Evolutionary conservation across 2,888 invertebrate genomes (phyloP), one percentile per base, ranked within the genome.

Genomic region (Barypeithes pellucidus): DNA sequence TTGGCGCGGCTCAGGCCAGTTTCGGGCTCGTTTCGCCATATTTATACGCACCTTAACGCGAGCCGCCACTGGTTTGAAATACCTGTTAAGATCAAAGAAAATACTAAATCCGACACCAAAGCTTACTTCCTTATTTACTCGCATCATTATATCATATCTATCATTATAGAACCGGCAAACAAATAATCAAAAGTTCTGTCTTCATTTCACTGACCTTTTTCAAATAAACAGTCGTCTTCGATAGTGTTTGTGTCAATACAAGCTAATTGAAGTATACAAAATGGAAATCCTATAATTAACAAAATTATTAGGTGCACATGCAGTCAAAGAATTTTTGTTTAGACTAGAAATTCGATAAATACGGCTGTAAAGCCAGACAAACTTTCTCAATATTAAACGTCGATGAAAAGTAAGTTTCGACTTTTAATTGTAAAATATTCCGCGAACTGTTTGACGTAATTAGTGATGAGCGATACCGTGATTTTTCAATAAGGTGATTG

Each of bases 221-320:
- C 22, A 60, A 60, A 41, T 33, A 43, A 24, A 45, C 41, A 4
- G 39, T n/a, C n/a, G 4, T 39, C 29, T 29, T 8, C 39, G 4
- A 2, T 41, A 45, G 7, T 4, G 12, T 45, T 45, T 61, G 45
- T n/a, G 24, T 61, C 45, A 61, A 61, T 61, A 61, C 14, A 16
- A 43, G 22, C 39, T 61, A 61, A 61, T 61, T 61, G 16, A 61
- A 61, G 20, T 24, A 61, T 63, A 33, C 50, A 9, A 47, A 50
- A 50, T 65, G 50, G 33, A 52, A 65, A 65, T 65, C 52, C n/a
- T 65, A 65, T 52, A 52, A 65, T 52, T 65, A 52, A 20, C 36
- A 33, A 45, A 50, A 33, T 50, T 45, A 43, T 60, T 43, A 61
- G 18, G 60, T 43, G 61, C 61, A 61, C 45, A 61, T 61, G 61